A percentile compares a stretch with the other conserved stretches of the same genome.
Evolutionary conservation across 92 coral and sea anemone genomes (phyloP).

Genomic region (Desmophyllum pertusum): DNA sequence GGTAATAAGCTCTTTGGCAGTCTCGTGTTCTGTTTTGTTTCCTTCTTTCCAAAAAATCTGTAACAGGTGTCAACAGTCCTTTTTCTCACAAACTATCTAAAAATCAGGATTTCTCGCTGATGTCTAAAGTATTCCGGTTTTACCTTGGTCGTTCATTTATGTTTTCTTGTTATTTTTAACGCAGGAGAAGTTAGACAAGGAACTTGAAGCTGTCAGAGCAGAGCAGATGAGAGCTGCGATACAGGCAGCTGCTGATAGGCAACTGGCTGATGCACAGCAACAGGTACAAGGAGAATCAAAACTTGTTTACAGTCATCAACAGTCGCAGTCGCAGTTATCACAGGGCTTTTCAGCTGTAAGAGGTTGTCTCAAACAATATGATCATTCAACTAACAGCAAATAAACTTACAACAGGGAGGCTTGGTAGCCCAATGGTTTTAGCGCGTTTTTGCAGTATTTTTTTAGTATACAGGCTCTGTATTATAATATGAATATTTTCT

Average conservation of each 20-base stretch:
- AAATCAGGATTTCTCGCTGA: neutral
- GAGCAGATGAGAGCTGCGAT: conserved; percentile 65
- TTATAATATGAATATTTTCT: neutral
- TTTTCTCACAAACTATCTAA: too few relatives aligned
- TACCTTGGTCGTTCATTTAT: neutral
- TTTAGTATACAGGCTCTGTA: neutral
- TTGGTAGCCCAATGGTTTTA: too few relatives aligned
- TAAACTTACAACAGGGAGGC: too few relatives aligned
- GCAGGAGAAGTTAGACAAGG: conserved; percentile 76
- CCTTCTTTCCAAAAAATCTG: neutral
- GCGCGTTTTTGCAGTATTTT: neutral
- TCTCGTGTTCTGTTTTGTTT: neutral
- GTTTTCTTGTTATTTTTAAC: neutral
- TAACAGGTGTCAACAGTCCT: neutral
- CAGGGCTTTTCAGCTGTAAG: neutral
- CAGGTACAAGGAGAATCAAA: conserved; percentile 47
- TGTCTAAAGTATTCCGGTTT: neutral
- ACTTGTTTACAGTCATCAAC: neutral
- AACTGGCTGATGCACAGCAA: conserved; percentile 79
- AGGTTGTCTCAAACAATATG: too few relatives aligned
- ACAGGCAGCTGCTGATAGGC: conserved; percentile 80
- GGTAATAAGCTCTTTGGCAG: conserved; percentile 47
- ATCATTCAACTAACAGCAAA: too few relatives aligned
- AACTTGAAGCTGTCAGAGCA: conserved; percentile 69
- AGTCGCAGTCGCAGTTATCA: neutral